These are phyloP conservation scores for Ptilorrhoa leucosticta DNA, from an alignment of 2,113 vertebrate species.

Conservation along the genomic window DNA sequence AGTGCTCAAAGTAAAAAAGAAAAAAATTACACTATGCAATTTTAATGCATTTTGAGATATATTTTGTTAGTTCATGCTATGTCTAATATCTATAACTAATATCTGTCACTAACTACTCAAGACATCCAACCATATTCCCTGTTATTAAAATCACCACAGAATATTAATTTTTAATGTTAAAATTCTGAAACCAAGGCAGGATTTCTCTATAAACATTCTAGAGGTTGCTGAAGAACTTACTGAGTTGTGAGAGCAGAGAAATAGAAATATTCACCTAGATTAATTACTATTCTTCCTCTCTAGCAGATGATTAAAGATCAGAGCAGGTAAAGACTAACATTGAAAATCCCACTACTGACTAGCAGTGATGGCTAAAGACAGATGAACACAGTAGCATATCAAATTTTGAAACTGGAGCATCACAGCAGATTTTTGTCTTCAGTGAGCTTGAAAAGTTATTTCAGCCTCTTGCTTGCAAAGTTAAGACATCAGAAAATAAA, in stretches of 20 bases:
- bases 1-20: neutral
- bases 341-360: neutral
- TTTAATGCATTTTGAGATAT: neutral
- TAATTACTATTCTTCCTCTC: neutral
- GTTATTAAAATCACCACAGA: neutral
- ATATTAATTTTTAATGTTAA: neutral
- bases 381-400: neutral
- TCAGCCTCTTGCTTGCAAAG: neutral
- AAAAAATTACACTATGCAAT: neutral
- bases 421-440: neutral
- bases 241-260: neutral
- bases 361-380: neutral
- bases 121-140: neutral
- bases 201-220: neutral
- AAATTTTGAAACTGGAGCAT: neutral
- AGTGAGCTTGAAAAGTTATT: neutral
- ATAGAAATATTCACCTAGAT: neutral
- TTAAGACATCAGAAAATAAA: neutral
- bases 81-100: neutral
- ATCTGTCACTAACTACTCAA: neutral
- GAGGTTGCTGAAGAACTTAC: neutral
- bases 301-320: neutral
- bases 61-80: neutral
- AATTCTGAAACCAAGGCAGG: neutral
- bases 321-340: neutral